Evolutionary conservation across 2,797 vertebrate species (phyloP), one percentile per base, ranked within the genome.

Genomic region (Denticeps clupeoides): DNA sequence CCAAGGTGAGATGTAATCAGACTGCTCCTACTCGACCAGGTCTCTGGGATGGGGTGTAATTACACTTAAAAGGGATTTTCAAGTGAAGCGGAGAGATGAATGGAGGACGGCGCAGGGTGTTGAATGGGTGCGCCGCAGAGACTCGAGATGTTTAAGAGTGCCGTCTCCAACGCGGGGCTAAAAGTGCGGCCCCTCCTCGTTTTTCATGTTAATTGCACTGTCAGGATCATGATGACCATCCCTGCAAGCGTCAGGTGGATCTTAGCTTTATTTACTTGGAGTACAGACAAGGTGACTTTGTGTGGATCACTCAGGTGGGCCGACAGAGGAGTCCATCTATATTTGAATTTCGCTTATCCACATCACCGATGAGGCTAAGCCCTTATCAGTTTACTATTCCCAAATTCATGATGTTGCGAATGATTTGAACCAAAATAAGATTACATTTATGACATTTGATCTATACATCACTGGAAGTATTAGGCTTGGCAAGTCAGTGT

Each of bases 1-100:
- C 64, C 77, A 82, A 84, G 79, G 82, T 78, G 71, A 86, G 80
- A 84, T 83, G 70, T 71, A 82, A 83, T 84, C 81, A 41, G 55
- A 56, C 42, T 61, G 47, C 50, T 40, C 33, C 23, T 44, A 51
- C 60, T 54, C 63, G 70, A 60, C 59, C 41, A 53, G 62, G 55
- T 60, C 55, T 58, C 47, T 22, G 40, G 47, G 56, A 56, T 45
- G 54, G 18, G 37, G 53, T 71, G 71, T 79, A 82, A 82, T 83
- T 83, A 76, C 70, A 64, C 59, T 62, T 62, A 47, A 46, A 26
- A 16, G 41, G 58, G 60, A 60, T 60, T 65, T 53, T 41, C 41
- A 45, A 56, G 62, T 62, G 63, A 56, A 60, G 59, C 62, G 56
- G 52, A 40, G 48, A 69, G 77, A 78, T 78, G 73, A 77, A 63